Conservation (phyloP, 2,113 vertebrate species). For the Engraulis encrasicolus region DNA sequence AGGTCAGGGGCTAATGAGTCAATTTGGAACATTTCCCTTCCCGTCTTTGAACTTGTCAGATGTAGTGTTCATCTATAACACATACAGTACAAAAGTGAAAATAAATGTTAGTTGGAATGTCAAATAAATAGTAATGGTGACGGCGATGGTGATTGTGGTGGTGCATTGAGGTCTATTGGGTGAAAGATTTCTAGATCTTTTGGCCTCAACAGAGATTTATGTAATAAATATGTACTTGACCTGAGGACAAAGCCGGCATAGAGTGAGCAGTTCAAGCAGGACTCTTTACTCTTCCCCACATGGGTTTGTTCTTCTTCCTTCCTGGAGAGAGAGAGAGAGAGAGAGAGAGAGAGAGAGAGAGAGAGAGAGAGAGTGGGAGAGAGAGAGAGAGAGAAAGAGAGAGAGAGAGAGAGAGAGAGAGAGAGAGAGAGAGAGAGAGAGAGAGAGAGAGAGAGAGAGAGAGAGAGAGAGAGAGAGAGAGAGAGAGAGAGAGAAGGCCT, state of each 20-base stretch:
- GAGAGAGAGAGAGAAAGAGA: background rate
- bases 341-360: background rate
- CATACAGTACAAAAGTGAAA: too few species aligned
- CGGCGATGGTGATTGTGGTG: too few species aligned
- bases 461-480: background rate
- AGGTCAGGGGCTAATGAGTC: background rate
- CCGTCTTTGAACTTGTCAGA: background rate
- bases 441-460: too few species aligned
- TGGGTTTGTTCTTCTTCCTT: background rate
- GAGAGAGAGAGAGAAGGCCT: background rate
- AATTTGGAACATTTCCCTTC: too few species aligned
- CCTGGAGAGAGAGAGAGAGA: background rate
- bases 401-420: background rate
- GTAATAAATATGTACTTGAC: background rate
- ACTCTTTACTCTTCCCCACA: too few species aligned
- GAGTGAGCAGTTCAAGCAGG: too few species aligned
- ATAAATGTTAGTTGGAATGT: too few species aligned
- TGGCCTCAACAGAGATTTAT: background rate
- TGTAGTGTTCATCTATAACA: too few species aligned
- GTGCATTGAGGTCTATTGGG: background rate
- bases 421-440: too few species aligned
- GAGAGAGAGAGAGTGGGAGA: background rate
- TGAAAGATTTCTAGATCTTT: background rate
- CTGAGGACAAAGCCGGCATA: background rate
- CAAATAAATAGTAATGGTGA: too few species aligned